Evolutionary conservation across 1,140 invertebrate genomes (phyloP), one percentile per base, ranked within the genome.

Genomic region (Drosophila equinoxialis): DNA sequence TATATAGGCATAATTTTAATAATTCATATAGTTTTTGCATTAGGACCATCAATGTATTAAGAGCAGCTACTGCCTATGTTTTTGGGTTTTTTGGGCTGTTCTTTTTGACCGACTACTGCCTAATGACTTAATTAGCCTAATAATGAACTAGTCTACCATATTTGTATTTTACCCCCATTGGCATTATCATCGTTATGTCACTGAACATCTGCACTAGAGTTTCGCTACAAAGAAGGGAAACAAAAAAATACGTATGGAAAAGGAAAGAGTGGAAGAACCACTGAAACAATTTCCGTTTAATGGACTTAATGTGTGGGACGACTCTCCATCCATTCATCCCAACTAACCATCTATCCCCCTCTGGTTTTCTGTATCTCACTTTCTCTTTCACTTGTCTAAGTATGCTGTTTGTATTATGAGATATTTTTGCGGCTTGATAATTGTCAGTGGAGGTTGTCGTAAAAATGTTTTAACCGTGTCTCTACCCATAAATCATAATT

Each of bases 41-140:
- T 77, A 69, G 67, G 71, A 42, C 23, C 8, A 37, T 23, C 61
- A 41, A 30, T 17, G 26, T 14, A 41, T 39, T 33, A 48, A 11
- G n/a, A 10, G 17, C 10, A 10, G 60, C 20, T 11, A 37, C 35
- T 37, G 35, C 35, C 35, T 37, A 37, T 37, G 35, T 37, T 37
- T 8, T 37, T 8, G 35, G 35, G 35, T 37, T 10, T 10, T 37
- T 37, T 68, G 58, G 64, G 63, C 62, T 69, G 57, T 65, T 68
- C 60, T 73, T 62, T 51, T 75, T 68, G 60, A 75, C 76, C 83
- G 77, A 83, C 37, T 39, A 13, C 80, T 80, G 67, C 70, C 74
- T 80, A 89, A 84, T 87, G 84, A 87, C 84, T 89, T 89, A 87
- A 87, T 87, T 89, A 87, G 77, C 54, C 80, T 81, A 81, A 84